Evolutionary conservation across 2,113 vertebrate species (phyloP).

Genomic region (Apistogramma diplotaenia): DNA sequence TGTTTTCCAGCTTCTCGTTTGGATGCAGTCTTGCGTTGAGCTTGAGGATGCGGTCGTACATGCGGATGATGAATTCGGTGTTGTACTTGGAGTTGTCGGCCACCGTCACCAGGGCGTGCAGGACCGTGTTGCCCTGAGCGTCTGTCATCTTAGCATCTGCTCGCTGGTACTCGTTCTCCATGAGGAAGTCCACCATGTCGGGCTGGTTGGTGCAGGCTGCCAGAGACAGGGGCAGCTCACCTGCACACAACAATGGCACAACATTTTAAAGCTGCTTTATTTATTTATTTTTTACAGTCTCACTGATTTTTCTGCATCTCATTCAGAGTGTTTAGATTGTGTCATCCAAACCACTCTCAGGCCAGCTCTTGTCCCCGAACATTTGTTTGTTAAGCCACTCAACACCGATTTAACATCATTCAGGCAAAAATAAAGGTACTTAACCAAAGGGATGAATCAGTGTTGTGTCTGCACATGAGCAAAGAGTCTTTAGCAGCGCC

Average conservation of each 20-base stretch:
- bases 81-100: conserved; percentile 87
- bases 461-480: background rate
- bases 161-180: conserved; percentile 81
- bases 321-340: background rate
- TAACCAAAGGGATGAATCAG: background rate
- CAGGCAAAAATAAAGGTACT: background rate
- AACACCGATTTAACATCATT: background rate
- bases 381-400: too few species aligned
- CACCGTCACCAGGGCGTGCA: conserved; percentile 89
- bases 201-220: conserved; percentile 96
- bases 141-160: conserved; percentile 77
- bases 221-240: conserved; percentile 91
- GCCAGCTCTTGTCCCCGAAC: too few species aligned
- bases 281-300: background rate
- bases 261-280: background rate
- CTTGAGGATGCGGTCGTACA: conserved; percentile 90
- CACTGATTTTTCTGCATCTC: background rate
- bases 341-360: background rate
- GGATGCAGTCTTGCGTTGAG: conserved; percentile 80
- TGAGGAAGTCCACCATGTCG: conserved; percentile 86
- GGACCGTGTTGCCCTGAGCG: conserved; percentile 88
- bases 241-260: conserved; percentile 60
- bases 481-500: background rate
- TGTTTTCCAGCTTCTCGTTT: conserved; percentile 84
- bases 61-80: conserved; percentile 87